Evolutionary conservation across 2,888 invertebrate species (phyloP).

Genomic region (Automeris io): DNA sequence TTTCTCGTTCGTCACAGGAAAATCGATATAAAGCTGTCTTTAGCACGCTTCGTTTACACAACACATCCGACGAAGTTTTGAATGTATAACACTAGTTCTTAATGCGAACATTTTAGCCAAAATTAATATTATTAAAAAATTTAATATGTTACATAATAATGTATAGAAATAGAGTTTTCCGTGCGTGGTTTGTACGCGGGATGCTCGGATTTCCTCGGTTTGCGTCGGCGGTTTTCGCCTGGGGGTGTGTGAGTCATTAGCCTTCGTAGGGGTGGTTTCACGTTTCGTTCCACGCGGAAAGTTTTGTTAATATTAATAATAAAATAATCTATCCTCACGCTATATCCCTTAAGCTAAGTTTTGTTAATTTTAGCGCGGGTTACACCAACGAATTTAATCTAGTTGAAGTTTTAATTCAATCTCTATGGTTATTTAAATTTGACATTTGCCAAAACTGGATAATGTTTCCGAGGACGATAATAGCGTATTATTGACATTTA

Average conservation of each 20-base stretch:
- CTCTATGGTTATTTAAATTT: too few species aligned
- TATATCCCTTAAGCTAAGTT: too few species aligned
- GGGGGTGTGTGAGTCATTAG: constrained; percentile 66
- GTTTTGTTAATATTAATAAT: background rate
- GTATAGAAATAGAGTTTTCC: constrained; percentile 51
- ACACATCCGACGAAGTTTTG: constrained; percentile 2
- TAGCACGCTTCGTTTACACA: constrained; percentile 19
- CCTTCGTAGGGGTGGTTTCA: constrained; percentile 51
- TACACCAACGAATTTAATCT: too few species aligned
- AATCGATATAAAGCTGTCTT: constrained; percentile 52
- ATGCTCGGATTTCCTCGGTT: constrained; percentile 38
- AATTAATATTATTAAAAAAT: constrained; percentile 21
- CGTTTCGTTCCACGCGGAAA: constrained; percentile 48
- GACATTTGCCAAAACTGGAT: too few species aligned
- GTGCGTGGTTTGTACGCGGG: constrained; percentile 40
- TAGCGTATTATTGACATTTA: too few species aligned
- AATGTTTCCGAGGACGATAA: too few species aligned
- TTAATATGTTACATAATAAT: constrained; percentile 64
- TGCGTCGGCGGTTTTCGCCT: constrained; percentile 34
- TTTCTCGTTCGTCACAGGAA: constrained; percentile 55
- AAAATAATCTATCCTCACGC: too few species aligned
- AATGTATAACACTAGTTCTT: constrained; percentile 12
- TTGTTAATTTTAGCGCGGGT: background rate
- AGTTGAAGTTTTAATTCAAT: too few species aligned
- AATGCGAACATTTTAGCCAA: constrained; percentile 22